Evolutionary conservation across 2,797 vertebrate species (phyloP).

Genomic region (Anniella stebbinsi): DNA sequence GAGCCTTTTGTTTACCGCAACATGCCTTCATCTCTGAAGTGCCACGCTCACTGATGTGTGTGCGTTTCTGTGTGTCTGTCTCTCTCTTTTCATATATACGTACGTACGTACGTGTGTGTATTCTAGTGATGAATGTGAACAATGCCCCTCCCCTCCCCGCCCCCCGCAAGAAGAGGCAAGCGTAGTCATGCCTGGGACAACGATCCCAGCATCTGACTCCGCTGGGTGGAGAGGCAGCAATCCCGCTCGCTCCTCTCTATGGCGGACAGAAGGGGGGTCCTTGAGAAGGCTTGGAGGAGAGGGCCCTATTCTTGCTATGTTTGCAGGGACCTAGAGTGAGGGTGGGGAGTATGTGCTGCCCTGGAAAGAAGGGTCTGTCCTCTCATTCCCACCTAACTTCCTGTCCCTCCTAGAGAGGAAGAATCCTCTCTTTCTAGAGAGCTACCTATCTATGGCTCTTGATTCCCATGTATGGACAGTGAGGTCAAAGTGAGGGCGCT

Average conservation of each 20-base stretch:
- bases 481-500: too few species aligned
- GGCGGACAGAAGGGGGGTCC: not conserved
- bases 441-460: not conserved
- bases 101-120: too few species aligned
- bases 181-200: too few species aligned
- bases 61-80: too few species aligned
- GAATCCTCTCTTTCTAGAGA: not conserved
- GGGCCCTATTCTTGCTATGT: not conserved
- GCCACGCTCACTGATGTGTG: too few species aligned
- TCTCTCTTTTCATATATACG: too few species aligned
- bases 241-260: too few species aligned
- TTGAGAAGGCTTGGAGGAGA: not conserved
- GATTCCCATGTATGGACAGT: too few species aligned
- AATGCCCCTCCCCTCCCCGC: not conserved
- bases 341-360: not conserved
- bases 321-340: too few species aligned
- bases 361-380: not conserved
- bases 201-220: not conserved
- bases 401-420: not conserved
- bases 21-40: too few species aligned
- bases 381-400: not conserved
- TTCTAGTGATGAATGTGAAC: too few species aligned
- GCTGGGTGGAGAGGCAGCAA: not conserved
- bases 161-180: not conserved
- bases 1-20: too few species aligned